Evolutionary conservation across 2,888 invertebrate genomes (phyloP).

Genomic region (Hirudinaria manillensis): DNA sequence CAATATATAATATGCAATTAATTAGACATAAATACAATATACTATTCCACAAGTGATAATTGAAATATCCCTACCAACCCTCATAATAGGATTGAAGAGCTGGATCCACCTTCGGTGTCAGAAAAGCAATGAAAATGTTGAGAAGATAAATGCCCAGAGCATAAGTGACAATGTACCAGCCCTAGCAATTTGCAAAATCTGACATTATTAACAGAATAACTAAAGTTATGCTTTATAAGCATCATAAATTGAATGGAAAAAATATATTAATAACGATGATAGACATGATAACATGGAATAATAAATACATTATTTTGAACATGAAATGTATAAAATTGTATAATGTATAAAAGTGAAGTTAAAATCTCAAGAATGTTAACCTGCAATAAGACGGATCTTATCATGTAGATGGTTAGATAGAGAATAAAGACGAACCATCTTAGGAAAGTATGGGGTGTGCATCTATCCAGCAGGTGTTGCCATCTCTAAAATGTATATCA

Average conservation of each 20-base stretch:
- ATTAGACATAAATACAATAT: no score
- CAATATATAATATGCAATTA: no score
- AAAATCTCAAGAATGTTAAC: slow-evolving; percentile 1
- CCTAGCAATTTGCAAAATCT: slow-evolving; percentile 59
- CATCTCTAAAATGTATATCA: slow-evolving; percentile 24
- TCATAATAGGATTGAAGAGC: slow-evolving; percentile 59
- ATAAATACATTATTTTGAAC: no score
- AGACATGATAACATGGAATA: not conserved
- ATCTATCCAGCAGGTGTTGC: slow-evolving; percentile 33
- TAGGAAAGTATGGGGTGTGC: slow-evolving; percentile 28
- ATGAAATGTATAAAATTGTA: no score
- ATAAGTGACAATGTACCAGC: slow-evolving; percentile 99
- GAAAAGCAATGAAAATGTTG: slow-evolving; percentile 97
- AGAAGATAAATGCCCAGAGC: slow-evolving; percentile 97
- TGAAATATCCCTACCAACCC: no score
- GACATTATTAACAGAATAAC: no score
- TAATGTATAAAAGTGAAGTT: no score
- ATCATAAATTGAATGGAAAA: not conserved
- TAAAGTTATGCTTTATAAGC: no score
- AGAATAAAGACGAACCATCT: slow-evolving; percentile 31
- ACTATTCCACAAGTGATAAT: no score
- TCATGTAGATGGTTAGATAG: slow-evolving; percentile 27
- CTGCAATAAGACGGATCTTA: slow-evolving; percentile 33
- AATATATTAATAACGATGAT: not conserved
- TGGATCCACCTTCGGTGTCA: slow-evolving; percentile 98